Evolutionary conservation across 2,113 vertebrate genomes (phyloP).

Genomic region (Mustela nigripes): DNA sequence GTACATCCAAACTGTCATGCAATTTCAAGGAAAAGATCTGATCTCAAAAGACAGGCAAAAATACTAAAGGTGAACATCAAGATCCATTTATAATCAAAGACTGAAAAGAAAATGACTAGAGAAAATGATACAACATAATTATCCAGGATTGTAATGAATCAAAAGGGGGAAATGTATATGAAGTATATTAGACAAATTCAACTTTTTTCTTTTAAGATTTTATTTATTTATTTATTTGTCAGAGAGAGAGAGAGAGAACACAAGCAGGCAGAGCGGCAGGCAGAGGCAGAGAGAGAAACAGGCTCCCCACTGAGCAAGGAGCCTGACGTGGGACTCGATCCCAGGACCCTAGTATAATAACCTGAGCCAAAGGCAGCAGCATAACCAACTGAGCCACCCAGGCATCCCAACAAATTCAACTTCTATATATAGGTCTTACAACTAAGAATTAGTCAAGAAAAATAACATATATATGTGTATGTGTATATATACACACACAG

Average conservation of each 20-base stretch:
- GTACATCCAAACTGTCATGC: neutral
- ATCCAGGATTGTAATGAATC: neutral
- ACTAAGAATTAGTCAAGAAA: neutral
- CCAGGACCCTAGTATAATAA: too few relatives aligned
- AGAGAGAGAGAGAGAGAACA: too few relatives aligned
- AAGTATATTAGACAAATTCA: neutral
- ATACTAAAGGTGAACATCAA: neutral
- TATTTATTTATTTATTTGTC: too few relatives aligned
- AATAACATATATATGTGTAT: neutral
- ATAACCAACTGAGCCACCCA: too few relatives aligned
- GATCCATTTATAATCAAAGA: neutral
- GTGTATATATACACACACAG: too few relatives aligned
- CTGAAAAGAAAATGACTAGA: neutral
- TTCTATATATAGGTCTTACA: neutral
- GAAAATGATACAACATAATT: neutral
- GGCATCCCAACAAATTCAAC: neutral
- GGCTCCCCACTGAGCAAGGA: too few relatives aligned
- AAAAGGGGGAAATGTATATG: neutral
- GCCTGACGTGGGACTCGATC: too few relatives aligned
- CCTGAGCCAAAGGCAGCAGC: too few relatives aligned
- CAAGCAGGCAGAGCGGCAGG: too few relatives aligned
- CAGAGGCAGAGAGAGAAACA: too few relatives aligned
- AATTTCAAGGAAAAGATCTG: neutral
- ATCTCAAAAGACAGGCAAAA: neutral
- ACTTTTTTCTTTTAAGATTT: neutral